phyloP scores from a whole-genome alignment of 2,888 invertebrate species.

The Zootermopsis nevadensis region DNA sequence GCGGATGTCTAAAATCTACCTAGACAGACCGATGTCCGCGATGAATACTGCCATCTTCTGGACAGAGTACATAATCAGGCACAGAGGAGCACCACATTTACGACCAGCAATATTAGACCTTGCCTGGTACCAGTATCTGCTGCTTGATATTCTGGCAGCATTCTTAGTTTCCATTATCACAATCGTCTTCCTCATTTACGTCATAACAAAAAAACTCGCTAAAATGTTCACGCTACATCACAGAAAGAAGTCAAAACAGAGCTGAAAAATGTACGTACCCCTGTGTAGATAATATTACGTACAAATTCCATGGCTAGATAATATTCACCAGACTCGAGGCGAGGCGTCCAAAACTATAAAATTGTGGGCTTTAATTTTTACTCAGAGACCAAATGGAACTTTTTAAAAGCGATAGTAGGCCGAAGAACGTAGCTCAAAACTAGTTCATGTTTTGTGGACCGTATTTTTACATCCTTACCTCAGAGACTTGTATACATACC shows the following conservation, averaged over 20 bases:
- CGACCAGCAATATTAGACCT: not conserved
- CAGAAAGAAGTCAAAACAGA: not conserved
- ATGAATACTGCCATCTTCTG: constrained; percentile 8
- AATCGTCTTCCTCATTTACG: not conserved
- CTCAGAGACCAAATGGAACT: too few relatives aligned
- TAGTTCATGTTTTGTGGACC: too few relatives aligned
- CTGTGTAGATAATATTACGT: too few relatives aligned
- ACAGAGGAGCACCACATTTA: not conserved
- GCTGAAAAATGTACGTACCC: too few relatives aligned
- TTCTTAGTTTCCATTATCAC: not conserved
- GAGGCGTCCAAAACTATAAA: too few relatives aligned
- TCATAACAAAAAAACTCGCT: not conserved
- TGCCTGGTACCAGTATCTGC: not conserved
- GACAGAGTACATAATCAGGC: constrained; percentile 16
- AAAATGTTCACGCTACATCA: not conserved
- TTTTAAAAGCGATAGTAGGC: too few relatives aligned
- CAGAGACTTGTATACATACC: too few relatives aligned
- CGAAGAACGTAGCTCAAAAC: too few relatives aligned
- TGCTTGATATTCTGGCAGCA: not conserved
- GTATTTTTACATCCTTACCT: too few relatives aligned
- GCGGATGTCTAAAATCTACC: constrained; percentile 58
- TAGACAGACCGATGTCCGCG: constrained; percentile 67
- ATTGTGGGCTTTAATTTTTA: too few relatives aligned
- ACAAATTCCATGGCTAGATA: too few relatives aligned
- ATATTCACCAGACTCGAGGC: too few relatives aligned